Percentiles rank a stretch among this genome's conserved stretches.
Conservation (phyloP, 2,113 vertebrate genomes). For the Tichodroma muraria region DNA sequence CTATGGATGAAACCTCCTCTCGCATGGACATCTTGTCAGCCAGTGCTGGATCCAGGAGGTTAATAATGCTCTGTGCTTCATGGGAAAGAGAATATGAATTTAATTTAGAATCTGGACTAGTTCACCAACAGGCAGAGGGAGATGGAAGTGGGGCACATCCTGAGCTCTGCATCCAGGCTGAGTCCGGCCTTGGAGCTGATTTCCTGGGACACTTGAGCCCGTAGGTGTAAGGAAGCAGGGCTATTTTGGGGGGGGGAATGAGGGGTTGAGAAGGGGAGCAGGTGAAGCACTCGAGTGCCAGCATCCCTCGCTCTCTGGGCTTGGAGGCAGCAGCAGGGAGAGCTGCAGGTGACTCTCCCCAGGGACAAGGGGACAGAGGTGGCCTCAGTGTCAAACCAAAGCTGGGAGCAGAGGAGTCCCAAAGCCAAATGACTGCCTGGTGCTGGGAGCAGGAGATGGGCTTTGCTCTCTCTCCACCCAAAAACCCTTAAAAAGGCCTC, state of each 20-base stretch:
- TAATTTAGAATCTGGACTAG: slow-evolving; percentile 57
- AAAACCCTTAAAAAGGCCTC: not conserved
- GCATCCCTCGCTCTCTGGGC: not conserved
- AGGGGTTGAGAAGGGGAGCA: not conserved
- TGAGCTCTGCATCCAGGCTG: not conserved
- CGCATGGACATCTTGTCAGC: not conserved
- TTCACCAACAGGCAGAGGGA: not conserved
- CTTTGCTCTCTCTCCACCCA: not conserved
- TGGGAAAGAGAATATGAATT: slow-evolving; percentile 2
- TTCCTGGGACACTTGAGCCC: not conserved
- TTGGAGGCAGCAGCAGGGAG: not conserved
- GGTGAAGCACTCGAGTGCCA: not conserved
- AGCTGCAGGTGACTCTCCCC: not conserved
- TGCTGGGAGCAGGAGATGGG: not conserved
- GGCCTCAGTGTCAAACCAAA: not conserved
- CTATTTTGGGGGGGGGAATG: not conserved
- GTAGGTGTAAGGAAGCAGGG: not conserved
- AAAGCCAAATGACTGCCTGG: not conserved
- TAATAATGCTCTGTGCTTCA: not conserved
- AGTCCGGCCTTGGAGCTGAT: not conserved
- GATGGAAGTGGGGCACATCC: not conserved
- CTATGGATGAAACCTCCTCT: not conserved
- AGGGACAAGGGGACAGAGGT: not conserved
- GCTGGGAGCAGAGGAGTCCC: not conserved
- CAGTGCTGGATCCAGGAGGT: not conserved